A percentile compares a stretch with the other conserved stretches of the same genome.
Conservation (phyloP, 1,140 invertebrate species). For the Reticulitermes speratus region DNA sequence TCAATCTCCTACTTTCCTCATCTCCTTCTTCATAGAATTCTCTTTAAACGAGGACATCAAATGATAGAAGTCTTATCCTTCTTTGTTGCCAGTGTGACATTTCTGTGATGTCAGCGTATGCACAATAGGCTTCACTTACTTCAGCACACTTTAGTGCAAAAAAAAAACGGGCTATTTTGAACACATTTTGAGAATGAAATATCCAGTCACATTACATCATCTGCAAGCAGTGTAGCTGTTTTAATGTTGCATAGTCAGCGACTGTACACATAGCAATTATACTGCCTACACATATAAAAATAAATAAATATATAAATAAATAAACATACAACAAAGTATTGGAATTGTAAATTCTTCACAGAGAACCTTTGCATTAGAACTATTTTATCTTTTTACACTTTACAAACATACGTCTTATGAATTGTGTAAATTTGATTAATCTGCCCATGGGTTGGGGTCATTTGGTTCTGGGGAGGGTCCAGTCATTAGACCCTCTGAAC, state of each 20-base stretch:
- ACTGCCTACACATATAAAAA: too few relatives aligned
- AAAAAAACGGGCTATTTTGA: background rate
- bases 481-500: too few relatives aligned
- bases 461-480: too few relatives aligned
- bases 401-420: too few relatives aligned
- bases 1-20: background rate
- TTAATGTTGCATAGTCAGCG: background rate
- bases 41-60: background rate
- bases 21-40: background rate
- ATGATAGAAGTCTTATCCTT: background rate
- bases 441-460: too few relatives aligned
- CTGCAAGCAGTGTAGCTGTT: background rate
- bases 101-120: background rate
- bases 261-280: too few relatives aligned
- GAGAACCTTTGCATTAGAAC: too few relatives aligned
- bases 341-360: too few relatives aligned
- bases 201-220: background rate
- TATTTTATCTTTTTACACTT: too few relatives aligned
- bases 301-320: too few relatives aligned
- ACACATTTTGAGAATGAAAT: background rate
- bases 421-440: too few relatives aligned
- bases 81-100: background rate
- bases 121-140: background rate
- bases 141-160: background rate
- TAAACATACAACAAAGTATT: too few relatives aligned